phyloP scores from a whole-genome alignment of 2,888 invertebrate genomes.

The Ophraella communa region DNA sequence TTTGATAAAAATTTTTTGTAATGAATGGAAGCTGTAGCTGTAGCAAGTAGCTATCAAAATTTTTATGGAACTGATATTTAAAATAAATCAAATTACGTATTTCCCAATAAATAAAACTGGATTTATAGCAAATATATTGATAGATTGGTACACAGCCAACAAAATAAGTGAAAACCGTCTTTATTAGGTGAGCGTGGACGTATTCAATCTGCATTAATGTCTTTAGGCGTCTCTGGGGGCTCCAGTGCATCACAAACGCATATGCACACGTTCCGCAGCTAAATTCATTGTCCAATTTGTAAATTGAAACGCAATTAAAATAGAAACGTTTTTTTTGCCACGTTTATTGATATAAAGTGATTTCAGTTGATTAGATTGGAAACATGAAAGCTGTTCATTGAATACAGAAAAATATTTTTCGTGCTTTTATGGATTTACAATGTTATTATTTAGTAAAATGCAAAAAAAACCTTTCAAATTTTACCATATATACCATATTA shows the following conservation, averaged over 20 bases:
- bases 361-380: constrained; percentile 32
- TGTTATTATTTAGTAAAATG: background rate
- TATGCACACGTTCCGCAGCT: constrained; percentile 51
- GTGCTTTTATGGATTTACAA: background rate
- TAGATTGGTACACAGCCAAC: background rate
- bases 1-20: no score
- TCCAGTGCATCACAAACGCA: constrained; percentile 32
- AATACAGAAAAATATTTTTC: background rate
- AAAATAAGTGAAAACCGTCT: constrained; percentile 21
- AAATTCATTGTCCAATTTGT: constrained; percentile 56
- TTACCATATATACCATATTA: background rate
- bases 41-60: no score
- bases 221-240: constrained; percentile 36
- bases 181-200: constrained; percentile 30
- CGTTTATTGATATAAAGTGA: constrained; percentile 37
- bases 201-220: constrained; percentile 40
- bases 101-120: background rate
- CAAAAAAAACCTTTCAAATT: background rate
- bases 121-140: background rate
- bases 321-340: constrained; percentile 37
- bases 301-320: constrained; percentile 56
- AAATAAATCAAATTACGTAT: background rate
- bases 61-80: background rate
- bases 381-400: constrained; percentile 1
- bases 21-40: no score